Base-by-base conservation (phyloP, 2,888 invertebrate species). In the Polyommatus iphigenia region DNA sequence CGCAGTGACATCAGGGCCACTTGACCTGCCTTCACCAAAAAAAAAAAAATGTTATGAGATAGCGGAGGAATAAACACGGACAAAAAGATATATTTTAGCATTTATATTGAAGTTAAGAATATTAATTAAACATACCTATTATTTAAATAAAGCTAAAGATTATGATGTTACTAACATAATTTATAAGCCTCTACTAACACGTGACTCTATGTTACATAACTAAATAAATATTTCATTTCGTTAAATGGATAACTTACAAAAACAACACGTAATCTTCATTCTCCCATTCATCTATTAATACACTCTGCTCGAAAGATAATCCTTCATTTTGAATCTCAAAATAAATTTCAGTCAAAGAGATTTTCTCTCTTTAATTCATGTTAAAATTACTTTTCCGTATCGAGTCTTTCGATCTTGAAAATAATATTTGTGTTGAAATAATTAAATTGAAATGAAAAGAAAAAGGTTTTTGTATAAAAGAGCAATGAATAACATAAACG, bases 361-460 rank as follows among this genome's bases (percentile, higher is more conserved):
- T 59, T 59, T 59, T 20, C 13, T 50, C 50, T 50, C 50, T 50
- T 46, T 50, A 50, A 59, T 59, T 59, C 8, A n/a, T 59, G 59
- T 20, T 20, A n/a, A 59, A 59, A 59, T 59, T 59, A 59, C 59
- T 59, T 59, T 59, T 59, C 15, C 50, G 50, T 50, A 50, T 50
- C 50, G 59, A 20, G 15, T 15, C 50, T 50, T 50, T 15, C 20
- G 7, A 20, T 59, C 59, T 20, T 59, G 59, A 8, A 59, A 59
- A 59, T 59, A 59, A 18, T 59, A 59, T 59, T 59, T 59, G 59
- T 59, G 3, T 59, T n/a, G 20, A 59, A 59, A 59, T 59, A 59
- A 59, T 59, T 7, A 59, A 59, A n/a, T 59, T 59, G 59, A 8
- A 20, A 50, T 50, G 50, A n/a, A 59, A n/a, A 59, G 8, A n/a